Evolutionary conservation across 2,113 vertebrate genomes (phyloP).

Genomic region (Andinoacara biseriatus): DNA sequence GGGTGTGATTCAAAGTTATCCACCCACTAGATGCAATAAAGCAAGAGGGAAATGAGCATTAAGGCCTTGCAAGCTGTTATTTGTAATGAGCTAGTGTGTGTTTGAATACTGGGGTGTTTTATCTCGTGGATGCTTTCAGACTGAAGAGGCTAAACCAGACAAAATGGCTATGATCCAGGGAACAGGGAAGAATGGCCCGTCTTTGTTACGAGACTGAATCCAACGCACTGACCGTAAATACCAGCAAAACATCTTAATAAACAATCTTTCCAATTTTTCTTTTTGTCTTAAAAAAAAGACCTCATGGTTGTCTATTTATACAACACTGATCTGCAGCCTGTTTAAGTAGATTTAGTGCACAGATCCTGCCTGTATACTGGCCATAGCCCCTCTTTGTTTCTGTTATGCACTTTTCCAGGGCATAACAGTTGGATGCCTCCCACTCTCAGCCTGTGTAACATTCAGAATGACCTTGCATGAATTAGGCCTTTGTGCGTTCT

Average conservation of each 20-base stretch:
- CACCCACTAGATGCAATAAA: constrained; percentile 49
- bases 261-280: background rate
- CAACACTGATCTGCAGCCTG: background rate
- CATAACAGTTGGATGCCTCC: constrained; percentile 72
- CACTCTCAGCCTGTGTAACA: constrained; percentile 62
- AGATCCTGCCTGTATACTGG: constrained; percentile 12
- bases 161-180: constrained; percentile 57
- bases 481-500: constrained; percentile 65
- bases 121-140: constrained; percentile 65
- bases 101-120: constrained; percentile 62
- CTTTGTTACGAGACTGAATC: constrained; percentile 66
- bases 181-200: constrained; percentile 66
- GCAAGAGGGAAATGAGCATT: constrained; percentile 28
- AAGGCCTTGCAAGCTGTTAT: constrained; percentile 15
- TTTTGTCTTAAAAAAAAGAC: background rate
- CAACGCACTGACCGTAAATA: constrained; percentile 72
- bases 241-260: constrained; percentile 36
- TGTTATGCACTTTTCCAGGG: constrained; percentile 55
- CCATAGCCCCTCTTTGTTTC: constrained; percentile 52
- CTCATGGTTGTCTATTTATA: background rate
- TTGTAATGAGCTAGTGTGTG: constrained; percentile 21
- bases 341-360: constrained; percentile 7
- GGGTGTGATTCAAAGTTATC: constrained; percentile 54
- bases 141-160: constrained; percentile 63
- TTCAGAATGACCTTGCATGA: constrained; percentile 64